Evolutionary conservation across 2,888 invertebrate genomes (phyloP).

Genomic region (Tipula confusa): DNA sequence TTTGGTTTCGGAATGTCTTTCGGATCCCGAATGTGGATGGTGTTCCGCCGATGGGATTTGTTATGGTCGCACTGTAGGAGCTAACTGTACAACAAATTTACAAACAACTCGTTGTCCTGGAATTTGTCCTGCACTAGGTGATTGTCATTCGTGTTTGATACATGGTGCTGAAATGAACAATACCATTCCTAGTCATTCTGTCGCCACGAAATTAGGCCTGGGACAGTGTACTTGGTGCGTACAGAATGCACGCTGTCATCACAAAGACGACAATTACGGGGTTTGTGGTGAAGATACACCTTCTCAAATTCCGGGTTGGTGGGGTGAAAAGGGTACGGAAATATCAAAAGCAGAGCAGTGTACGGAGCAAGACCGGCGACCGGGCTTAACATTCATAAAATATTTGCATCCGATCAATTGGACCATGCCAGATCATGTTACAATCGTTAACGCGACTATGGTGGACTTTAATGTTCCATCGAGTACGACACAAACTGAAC

Average conservation of each 20-base stretch:
- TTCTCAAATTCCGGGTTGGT: conserved; percentile 81
- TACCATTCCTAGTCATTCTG: conserved; percentile 51
- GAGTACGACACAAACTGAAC: conserved; percentile 64
- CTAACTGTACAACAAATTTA: conserved; percentile 85
- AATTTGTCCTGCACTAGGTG: conserved; percentile 81
- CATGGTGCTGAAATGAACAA: conserved; percentile 54
- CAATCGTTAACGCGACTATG: conserved; percentile 79
- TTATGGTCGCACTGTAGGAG: conserved; percentile 78
- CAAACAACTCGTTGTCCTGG: conserved; percentile 85
- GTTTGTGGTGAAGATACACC: conserved; percentile 82
- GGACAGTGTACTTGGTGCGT: conserved; percentile 91
- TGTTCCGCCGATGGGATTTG: conserved; percentile 79
- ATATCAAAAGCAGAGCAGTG: conserved; percentile 72
- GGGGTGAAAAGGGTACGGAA: conserved; percentile 79
- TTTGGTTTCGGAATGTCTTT: conserved; percentile 73
- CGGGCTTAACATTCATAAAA: conserved; percentile 83
- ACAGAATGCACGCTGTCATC: conserved; percentile 85
- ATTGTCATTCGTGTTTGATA: conserved; percentile 86
- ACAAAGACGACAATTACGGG: conserved; percentile 70
- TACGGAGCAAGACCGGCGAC: conserved; percentile 70
- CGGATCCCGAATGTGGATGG: conserved; percentile 93
- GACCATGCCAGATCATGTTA: conserved; percentile 82
- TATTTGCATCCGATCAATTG: conserved; percentile 84
- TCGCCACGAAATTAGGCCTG: conserved; percentile 71
- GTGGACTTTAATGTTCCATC: conserved; percentile 73